Evolutionary conservation across 1,140 invertebrate species (phyloP).

Genomic region (Heterodera carotae): DNA sequence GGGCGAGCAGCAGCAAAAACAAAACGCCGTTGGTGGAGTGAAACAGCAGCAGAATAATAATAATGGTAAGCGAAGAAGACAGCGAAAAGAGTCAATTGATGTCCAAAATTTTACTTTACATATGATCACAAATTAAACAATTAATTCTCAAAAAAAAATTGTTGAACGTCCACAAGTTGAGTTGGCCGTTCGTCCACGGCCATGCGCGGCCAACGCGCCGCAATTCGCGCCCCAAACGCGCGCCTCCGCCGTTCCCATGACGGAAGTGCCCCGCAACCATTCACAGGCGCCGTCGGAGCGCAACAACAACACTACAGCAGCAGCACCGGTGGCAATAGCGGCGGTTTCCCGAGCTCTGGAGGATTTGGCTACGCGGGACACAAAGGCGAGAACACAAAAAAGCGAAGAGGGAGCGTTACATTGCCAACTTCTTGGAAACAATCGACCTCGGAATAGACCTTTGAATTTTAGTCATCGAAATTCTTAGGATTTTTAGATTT

Average conservation of each 20-base stretch:
- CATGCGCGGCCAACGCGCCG: not conserved
- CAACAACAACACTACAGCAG: not conserved
- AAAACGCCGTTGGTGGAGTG: not conserved
- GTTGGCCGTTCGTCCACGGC: not conserved
- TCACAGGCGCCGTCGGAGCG: not conserved
- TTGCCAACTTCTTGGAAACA: too few relatives aligned
- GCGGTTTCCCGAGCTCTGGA: not conserved
- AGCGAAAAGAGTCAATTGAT: not conserved
- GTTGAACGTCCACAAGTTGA: conserved; percentile 3
- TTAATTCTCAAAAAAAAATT: not conserved
- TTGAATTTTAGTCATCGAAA: too few relatives aligned
- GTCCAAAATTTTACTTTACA: too few relatives aligned
- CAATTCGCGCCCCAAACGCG: not conserved
- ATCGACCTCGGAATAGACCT: too few relatives aligned
- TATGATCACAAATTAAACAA: not conserved
- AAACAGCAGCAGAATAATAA: not conserved
- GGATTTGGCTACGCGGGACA: not conserved
- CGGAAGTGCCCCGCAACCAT: not conserved
- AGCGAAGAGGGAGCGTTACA: not conserved
- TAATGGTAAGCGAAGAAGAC: too few relatives aligned
- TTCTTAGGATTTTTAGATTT: too few relatives aligned
- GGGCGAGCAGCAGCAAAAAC: too few relatives aligned
- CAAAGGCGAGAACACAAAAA: not conserved
- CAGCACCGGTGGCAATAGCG: not conserved
- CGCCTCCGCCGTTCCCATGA: not conserved